phyloP scores from a whole-genome alignment of 2,888 invertebrate species.

The Fragum fragum region DNA sequence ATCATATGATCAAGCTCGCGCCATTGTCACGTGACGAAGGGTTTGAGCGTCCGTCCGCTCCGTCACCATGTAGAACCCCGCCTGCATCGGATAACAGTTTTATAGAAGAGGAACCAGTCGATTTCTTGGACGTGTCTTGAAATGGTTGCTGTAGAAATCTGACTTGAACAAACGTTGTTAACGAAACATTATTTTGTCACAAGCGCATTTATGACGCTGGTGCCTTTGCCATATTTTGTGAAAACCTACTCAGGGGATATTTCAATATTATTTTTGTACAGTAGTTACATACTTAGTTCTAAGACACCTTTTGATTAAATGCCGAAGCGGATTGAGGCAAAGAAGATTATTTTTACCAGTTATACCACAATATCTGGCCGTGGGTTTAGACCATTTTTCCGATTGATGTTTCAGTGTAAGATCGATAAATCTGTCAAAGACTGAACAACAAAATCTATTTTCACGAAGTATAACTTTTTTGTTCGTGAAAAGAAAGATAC shows the following conservation, averaged over 20 bases:
- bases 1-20: conserved; percentile 65
- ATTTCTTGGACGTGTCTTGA: conserved; percentile 72
- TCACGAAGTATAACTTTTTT: too few species aligned
- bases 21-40: conserved; percentile 70
- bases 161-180: too few species aligned
- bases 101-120: conserved; percentile 74
- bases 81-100: conserved; percentile 65
- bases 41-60: conserved; percentile 74
- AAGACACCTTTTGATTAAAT: too few species aligned
- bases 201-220: not conserved
- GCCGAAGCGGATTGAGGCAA: too few species aligned
- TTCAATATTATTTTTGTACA: not conserved
- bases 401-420: too few species aligned
- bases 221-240: conserved; percentile 29
- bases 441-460: too few species aligned
- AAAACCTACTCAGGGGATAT: conserved; percentile 16
- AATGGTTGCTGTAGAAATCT: too few species aligned
- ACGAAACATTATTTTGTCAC: not conserved
- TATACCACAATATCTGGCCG: too few species aligned
- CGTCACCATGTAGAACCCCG: conserved; percentile 77
- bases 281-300: not conserved
- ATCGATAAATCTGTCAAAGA: too few species aligned
- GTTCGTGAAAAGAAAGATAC: too few species aligned
- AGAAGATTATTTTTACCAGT: too few species aligned
- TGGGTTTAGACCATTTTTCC: too few species aligned